phyloP scores from a whole-genome alignment of 2,888 invertebrate genomes.

The Drosophila borealis region DNA sequence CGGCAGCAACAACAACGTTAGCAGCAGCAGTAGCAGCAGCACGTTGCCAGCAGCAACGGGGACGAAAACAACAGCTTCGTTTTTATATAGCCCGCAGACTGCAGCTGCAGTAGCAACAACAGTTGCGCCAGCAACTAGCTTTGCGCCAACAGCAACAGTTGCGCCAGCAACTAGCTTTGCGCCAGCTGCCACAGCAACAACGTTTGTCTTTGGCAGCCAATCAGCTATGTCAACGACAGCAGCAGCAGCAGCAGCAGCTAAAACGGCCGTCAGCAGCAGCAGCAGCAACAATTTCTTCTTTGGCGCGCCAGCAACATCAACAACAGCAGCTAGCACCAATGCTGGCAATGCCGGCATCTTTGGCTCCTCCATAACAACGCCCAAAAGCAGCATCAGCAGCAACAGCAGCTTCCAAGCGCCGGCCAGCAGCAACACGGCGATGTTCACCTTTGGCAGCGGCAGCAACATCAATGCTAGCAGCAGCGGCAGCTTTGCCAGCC shows the following conservation, averaged over 20 bases:
- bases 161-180: conserved; percentile 7
- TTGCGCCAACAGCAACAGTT: conserved; percentile 9
- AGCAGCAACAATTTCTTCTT: conserved; percentile 27
- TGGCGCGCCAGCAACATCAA: conserved; percentile 15
- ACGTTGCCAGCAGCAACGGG: not conserved
- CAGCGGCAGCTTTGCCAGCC: conserved; percentile 10
- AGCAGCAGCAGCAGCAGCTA: not conserved
- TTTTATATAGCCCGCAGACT: conserved; percentile 2
- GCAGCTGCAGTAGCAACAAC: conserved; percentile 1
- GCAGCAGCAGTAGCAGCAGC: conserved; percentile 12
- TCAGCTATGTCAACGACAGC: not conserved
- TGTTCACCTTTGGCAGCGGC: conserved; percentile 31
- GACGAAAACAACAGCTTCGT: conserved; percentile 4
- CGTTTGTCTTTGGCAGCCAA: conserved; percentile 14
- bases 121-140: not conserved
- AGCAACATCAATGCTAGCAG: conserved; percentile 21
- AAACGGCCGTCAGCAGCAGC: conserved; percentile 2
- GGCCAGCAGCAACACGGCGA: conserved; percentile 9
- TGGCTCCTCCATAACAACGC: conserved; percentile 1
- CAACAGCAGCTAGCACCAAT: conserved; percentile 11
- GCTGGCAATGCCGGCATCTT: conserved; percentile 7
- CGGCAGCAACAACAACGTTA: conserved; percentile 9
- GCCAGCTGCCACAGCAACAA: not conserved
- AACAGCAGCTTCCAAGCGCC: not conserved
- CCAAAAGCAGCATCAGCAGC: conserved; percentile 2